These are phyloP conservation scores for Mionectes macconnelli DNA, from an alignment of 2,113 vertebrate genomes.

Conservation along the genomic window DNA sequence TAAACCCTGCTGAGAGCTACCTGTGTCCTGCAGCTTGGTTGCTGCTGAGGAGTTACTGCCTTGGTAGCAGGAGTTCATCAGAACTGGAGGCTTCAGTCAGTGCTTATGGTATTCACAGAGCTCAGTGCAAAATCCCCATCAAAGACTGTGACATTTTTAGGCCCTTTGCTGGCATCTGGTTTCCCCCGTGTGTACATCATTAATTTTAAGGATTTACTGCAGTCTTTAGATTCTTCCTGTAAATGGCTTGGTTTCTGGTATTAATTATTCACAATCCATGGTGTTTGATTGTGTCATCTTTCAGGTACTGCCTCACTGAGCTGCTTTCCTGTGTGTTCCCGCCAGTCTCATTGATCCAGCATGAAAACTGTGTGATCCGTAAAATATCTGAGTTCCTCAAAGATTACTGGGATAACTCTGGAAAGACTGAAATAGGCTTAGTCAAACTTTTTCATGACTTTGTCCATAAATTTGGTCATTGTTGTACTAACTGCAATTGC, in stretches of 20 bases:
- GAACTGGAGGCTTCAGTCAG: neutral
- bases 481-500: neutral
- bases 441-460: neutral
- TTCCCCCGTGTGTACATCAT: neutral
- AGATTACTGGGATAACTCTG: neutral
- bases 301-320: neutral
- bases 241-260: neutral
- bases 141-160: neutral
- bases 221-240: neutral
- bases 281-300: neutral
- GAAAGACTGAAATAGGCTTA: neutral
- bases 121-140: neutral
- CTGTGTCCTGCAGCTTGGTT: neutral
- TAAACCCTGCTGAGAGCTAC: neutral
- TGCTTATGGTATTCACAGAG: neutral
- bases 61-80: neutral
- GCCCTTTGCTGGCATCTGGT: neutral
- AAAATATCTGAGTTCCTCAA: neutral
- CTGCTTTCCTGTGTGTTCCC: neutral
- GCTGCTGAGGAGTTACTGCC: neutral
- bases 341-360: neutral
- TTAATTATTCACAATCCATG: neutral
- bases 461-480: neutral
- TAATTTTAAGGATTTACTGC: neutral
- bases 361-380: rapidly evolving